Evolutionary conservation across 2,797 vertebrate genomes (phyloP).

Genomic region (Gorsachius magnificus): DNA sequence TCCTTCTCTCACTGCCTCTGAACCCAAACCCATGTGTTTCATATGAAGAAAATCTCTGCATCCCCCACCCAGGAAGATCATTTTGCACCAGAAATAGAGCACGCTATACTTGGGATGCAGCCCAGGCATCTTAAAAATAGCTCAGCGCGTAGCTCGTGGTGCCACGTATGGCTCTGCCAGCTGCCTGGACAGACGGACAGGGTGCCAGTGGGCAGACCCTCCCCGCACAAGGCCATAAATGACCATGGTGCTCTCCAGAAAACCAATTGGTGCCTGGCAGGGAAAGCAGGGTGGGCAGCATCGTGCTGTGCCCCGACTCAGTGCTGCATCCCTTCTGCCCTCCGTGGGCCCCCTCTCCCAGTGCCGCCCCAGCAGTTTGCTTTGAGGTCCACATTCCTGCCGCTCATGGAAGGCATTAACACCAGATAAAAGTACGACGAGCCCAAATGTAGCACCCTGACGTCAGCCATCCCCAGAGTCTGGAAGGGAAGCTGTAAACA

Average conservation of each 20-base stretch:
- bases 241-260: conserved; percentile 46
- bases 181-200: conserved; percentile 23
- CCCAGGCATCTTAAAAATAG: conserved; percentile 76
- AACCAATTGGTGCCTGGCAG: neutral
- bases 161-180: conserved; percentile 43
- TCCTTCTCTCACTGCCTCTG: conserved; percentile 25
- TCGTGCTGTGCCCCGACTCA: neutral
- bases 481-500: conserved; percentile 66
- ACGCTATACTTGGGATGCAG: conserved; percentile 72
- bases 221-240: conserved; percentile 69
- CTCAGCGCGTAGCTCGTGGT: conserved; percentile 35
- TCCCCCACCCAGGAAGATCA: conserved; percentile 72
- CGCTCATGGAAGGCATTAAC: conserved; percentile 45
- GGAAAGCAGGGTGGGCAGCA: neutral
- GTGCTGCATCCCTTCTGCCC: neutral
- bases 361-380: neutral
- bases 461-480: conserved; percentile 33
- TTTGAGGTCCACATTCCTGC: neutral
- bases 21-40: conserved; percentile 60
- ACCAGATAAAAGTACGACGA: conserved; percentile 9
- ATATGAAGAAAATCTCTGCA: conserved; percentile 52
- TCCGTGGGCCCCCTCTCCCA: neutral
- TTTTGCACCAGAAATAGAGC: conserved; percentile 73
- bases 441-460: conserved; percentile 58
- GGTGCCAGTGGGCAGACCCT: conserved; percentile 40